Conservation (phyloP, 2,797 vertebrate genomes). For the Discoglossus pictus region DNA sequence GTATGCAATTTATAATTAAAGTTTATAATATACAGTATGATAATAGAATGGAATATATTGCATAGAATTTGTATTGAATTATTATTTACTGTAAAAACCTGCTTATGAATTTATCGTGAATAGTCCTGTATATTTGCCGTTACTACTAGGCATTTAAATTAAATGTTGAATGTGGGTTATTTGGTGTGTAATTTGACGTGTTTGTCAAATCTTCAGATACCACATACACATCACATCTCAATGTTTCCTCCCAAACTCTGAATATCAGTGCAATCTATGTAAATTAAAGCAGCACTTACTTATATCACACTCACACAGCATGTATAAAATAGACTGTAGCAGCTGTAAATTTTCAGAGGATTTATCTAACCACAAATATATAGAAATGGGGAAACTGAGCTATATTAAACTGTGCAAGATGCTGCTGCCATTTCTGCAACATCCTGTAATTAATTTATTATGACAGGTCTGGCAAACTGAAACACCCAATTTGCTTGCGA, state of each 20-base stretch:
- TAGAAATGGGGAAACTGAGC: conserved; percentile 94
- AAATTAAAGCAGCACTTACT: conserved; percentile 66
- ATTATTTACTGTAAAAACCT: no score
- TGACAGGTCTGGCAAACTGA: conserved; percentile 98
- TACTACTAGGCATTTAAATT: no score
- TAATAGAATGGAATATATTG: no score
- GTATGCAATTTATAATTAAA: no score
- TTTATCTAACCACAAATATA: conserved; percentile 94
- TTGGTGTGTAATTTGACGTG: no score
- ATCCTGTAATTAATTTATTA: conserved; percentile 99
- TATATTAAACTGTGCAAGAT: conserved; percentile 90
- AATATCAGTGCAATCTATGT: conserved; percentile 68
- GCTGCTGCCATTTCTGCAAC: conserved; percentile 93
- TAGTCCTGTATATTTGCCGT: no score
- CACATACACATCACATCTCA: neutral
- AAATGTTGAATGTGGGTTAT: no score
- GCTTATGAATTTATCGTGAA: no score
- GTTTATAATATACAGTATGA: no score
- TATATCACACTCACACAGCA: conserved; percentile 72
- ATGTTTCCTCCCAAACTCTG: neutral
- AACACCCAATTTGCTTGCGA: conserved; percentile 95
- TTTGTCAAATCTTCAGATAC: neutral
- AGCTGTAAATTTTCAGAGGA: conserved; percentile 87
- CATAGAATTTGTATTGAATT: no score
- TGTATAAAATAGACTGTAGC: conserved; percentile 85